phyloP scores from a whole-genome alignment of 2,113 vertebrate genomes.

The Raja brachyura region DNA sequence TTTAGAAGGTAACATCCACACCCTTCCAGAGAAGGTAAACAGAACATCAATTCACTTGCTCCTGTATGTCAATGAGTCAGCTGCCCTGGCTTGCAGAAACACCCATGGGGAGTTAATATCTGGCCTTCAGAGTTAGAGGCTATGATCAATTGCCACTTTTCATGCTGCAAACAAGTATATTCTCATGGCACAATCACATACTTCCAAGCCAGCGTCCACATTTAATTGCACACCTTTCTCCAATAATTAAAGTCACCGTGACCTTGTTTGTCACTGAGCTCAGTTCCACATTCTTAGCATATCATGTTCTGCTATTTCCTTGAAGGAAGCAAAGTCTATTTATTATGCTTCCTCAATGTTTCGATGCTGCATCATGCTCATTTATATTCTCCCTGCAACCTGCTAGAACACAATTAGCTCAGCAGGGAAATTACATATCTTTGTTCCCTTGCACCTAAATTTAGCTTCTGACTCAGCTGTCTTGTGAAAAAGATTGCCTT shows the following conservation, averaged over 20 bases:
- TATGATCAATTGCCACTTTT: neutral
- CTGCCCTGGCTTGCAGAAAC: neutral
- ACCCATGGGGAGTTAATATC: neutral
- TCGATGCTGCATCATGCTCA: neutral
- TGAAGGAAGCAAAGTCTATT: neutral
- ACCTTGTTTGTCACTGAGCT: neutral
- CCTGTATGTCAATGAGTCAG: neutral
- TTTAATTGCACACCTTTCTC: neutral
- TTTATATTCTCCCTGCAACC: constrained; percentile 10
- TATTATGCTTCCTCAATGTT: neutral
- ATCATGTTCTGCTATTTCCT: neutral
- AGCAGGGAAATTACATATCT: constrained; percentile 19
- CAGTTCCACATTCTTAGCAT: neutral
- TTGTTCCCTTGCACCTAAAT: neutral
- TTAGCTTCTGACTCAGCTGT: neutral
- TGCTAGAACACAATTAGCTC: neutral
- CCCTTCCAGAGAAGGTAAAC: neutral
- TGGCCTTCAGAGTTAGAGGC: neutral
- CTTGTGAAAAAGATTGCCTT: neutral
- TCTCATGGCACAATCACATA: neutral
- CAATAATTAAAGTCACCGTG: neutral
- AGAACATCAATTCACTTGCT: neutral
- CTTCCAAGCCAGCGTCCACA: neutral
- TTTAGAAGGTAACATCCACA: too few relatives aligned
- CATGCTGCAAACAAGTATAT: neutral